These are phyloP conservation scores for Elysia chlorotica DNA, from an alignment of 1,140 invertebrate genomes.

Conservation along the genomic window DNA sequence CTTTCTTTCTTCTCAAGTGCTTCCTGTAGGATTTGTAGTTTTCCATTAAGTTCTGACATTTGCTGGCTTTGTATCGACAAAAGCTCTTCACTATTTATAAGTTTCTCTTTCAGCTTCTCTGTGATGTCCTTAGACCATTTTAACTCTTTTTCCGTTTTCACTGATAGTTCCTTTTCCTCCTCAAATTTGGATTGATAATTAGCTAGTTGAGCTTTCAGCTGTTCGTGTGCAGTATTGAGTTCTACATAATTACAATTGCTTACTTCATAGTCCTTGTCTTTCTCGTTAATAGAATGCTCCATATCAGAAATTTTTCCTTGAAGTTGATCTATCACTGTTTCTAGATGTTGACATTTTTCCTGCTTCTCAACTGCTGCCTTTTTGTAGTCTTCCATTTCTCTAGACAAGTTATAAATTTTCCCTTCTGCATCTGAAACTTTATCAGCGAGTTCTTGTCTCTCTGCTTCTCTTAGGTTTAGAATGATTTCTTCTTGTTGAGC, in stretches of 20 bases:
- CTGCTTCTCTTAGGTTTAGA: background rate
- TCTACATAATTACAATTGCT: too few species aligned
- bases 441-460: too few species aligned
- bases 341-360: constrained; percentile 19
- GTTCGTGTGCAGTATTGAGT: too few species aligned
- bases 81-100: too few species aligned
- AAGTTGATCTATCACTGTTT: background rate
- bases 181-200: too few species aligned
- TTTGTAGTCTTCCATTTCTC: too few species aligned
- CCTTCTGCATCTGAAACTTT: too few species aligned
- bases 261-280: too few species aligned
- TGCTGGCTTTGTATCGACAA: background rate
- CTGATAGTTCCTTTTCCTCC: background rate
- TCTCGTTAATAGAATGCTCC: too few species aligned
- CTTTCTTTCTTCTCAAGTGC: constrained; percentile 12
- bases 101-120: constrained; percentile 4
- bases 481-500: constrained; percentile 10
- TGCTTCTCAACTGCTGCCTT: too few species aligned
- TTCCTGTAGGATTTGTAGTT: background rate
- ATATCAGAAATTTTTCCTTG: constrained; percentile 1
- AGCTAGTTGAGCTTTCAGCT: too few species aligned
- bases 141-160: background rate
- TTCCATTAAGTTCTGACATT: background rate
- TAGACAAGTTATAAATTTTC: too few species aligned
- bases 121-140: background rate